Evolutionary conservation across 2,113 vertebrate genomes (phyloP).

Genomic region (Scytalopus superciliaris): DNA sequence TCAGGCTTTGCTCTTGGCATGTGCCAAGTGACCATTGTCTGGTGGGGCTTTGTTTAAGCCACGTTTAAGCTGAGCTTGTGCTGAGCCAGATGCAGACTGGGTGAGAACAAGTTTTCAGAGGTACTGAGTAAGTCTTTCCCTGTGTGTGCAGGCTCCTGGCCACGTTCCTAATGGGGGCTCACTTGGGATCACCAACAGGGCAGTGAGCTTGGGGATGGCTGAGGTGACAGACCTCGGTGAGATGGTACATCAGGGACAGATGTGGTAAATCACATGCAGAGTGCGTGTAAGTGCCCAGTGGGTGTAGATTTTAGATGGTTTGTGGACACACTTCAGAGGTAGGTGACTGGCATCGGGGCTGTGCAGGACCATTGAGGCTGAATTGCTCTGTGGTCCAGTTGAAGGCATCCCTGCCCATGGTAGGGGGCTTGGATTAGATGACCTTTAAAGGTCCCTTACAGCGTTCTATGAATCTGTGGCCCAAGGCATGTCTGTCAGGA

Average conservation of each 20-base stretch:
- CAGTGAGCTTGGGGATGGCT: background rate
- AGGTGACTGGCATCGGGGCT: background rate
- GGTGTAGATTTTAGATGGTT: accelerated
- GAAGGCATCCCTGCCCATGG: background rate
- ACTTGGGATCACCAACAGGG: background rate
- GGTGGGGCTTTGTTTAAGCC: background rate
- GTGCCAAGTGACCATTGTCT: background rate
- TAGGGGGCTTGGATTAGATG: background rate
- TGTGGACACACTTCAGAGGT: accelerated
- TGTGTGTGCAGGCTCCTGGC: constrained; percentile 28
- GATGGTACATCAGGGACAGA: constrained; percentile 45
- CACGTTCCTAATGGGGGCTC: background rate
- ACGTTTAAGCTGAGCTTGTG: background rate
- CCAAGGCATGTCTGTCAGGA: background rate
- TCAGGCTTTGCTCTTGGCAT: background rate
- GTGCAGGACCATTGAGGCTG: background rate
- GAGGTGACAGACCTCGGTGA: constrained; percentile 73
- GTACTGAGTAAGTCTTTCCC: accelerated
- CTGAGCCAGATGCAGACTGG: background rate
- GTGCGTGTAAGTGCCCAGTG: background rate
- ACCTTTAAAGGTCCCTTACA: background rate
- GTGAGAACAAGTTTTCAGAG: background rate
- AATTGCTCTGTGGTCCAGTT: background rate
- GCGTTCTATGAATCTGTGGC: background rate
- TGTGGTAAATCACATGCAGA: accelerated